These are phyloP conservation scores for Sphinx pinastri DNA, from an alignment of 2,888 invertebrate species.

Conservation along the genomic window DNA sequence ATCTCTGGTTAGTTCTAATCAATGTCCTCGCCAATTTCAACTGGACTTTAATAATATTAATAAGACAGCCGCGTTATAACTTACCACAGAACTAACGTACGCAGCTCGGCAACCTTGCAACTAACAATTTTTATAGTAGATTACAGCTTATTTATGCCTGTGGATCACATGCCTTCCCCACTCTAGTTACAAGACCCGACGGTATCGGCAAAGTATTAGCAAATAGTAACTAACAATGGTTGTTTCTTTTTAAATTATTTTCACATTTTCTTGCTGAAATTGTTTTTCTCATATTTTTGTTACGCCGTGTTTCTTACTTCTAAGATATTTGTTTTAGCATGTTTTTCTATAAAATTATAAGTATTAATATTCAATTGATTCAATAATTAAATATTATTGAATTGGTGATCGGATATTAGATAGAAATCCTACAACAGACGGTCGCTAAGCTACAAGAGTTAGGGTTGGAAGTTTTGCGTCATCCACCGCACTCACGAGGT, in stretches of 20 bases:
- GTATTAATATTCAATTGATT: not conserved
- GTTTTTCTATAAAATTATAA: not conserved
- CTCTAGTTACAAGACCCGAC: constrained; percentile 5
- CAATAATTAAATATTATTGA: too few relatives aligned
- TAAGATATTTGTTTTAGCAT: not conserved
- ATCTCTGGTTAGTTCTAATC: too few relatives aligned
- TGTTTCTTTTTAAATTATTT: constrained; percentile 20
- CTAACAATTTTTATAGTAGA: too few relatives aligned
- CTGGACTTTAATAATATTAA: too few relatives aligned
- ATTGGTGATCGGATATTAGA: too few relatives aligned
- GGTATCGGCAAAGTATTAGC: constrained; percentile 23
- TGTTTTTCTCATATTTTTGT: constrained; percentile 1
- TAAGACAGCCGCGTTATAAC: too few relatives aligned
- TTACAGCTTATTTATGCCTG: not conserved
- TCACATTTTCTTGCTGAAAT: constrained; percentile 17
- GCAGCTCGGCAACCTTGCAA: not conserved
- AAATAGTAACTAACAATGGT: constrained; percentile 9
- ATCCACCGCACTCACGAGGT: too few relatives aligned
- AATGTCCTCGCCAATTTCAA: too few relatives aligned
- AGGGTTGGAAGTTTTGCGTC: too few relatives aligned
- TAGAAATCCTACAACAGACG: too few relatives aligned
- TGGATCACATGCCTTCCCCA: not conserved
- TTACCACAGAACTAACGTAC: not conserved
- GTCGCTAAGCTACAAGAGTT: too few relatives aligned
- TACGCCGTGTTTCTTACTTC: not conserved